phyloP scores from a whole-genome alignment of 2,888 invertebrate genomes.

The Lithophane socia region DNA sequence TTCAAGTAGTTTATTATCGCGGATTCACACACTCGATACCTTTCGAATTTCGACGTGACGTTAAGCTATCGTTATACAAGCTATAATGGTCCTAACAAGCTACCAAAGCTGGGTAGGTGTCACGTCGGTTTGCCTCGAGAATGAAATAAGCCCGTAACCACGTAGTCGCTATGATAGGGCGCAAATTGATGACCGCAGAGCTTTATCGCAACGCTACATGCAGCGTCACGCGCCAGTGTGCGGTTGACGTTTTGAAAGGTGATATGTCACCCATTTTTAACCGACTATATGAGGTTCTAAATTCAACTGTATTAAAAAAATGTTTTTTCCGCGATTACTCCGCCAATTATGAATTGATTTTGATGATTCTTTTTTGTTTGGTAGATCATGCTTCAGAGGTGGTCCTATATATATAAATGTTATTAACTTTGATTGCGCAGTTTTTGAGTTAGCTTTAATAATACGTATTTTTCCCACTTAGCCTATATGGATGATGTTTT shows the following conservation, averaged over 20 bases:
- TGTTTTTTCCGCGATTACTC: no score
- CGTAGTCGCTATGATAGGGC: conserved; percentile 1
- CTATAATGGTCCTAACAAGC: not conserved
- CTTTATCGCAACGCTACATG: conserved; percentile 36
- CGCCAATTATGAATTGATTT: no score
- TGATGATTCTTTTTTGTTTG: no score
- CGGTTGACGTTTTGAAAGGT: not conserved
- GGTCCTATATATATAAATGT: no score
- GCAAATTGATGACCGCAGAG: conserved; percentile 43
- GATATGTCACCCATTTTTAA: not conserved
- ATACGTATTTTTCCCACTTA: no score
- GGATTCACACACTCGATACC: not conserved
- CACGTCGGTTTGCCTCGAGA: not conserved
- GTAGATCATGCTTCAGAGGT: no score
- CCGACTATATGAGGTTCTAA: no score
- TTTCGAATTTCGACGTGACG: not conserved
- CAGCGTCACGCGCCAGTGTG: not conserved
- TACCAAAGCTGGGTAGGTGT: not conserved
- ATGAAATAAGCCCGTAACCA: conserved; percentile 13
- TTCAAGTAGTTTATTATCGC: not conserved
- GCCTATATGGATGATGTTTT: no score
- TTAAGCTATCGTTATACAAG: not conserved
- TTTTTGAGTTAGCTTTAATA: no score
- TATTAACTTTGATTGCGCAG: no score
- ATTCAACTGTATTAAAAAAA: no score